Evolutionary conservation across 2,888 invertebrate species (phyloP), one percentile per base, ranked within the genome.

Genomic region (Andrena bucephala): DNA sequence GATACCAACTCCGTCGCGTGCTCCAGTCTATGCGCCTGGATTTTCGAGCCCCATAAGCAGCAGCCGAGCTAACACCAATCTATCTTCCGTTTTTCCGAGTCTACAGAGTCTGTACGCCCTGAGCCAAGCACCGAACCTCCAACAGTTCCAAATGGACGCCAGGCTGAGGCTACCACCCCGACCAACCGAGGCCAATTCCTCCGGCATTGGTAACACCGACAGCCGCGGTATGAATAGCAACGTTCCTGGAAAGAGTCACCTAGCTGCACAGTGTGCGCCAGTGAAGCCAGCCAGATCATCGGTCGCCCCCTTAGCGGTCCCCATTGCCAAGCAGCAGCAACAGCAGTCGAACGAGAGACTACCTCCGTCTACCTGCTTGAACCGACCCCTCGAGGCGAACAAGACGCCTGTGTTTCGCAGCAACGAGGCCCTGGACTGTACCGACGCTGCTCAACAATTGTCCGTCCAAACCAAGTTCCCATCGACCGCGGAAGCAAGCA

Each of bases 251-350:
- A 92, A 91, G 67, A 92, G 89, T 67, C 92, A 93, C 31, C 69
- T 92, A 10, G 90, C 91, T 10, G 91, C 92, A 0, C 93, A 93
- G 16, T 93, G 93, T n/a, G 90, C 92, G 0, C 93, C 92, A 0
- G 75, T 90, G 0, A 92, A 92, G 57, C 92, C 92, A 0, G 85
- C 91, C 0, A 89, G 92, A 66, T 89, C 91, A 0, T 90, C 92
- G 0, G 82, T 89, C 3, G 89, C 91, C 2, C 81, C 92, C 0
- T 81, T 93, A 33, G 92, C 92, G 1, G 90, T 93, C 63, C 92
- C 92, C 0, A 90, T 92, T 7, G 83, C 89, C 24, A 92, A 92
- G 52, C 90, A 90, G 63, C 81, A 92, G 52, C 90, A 90, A 63
- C 81, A 73, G 20, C 78, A 85, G 7, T 42, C 85, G 4, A 54